Evolutionary conservation across 1,140 invertebrate species (phyloP), one percentile per base, ranked within the genome.

Genomic region (Drosophila orosa): DNA sequence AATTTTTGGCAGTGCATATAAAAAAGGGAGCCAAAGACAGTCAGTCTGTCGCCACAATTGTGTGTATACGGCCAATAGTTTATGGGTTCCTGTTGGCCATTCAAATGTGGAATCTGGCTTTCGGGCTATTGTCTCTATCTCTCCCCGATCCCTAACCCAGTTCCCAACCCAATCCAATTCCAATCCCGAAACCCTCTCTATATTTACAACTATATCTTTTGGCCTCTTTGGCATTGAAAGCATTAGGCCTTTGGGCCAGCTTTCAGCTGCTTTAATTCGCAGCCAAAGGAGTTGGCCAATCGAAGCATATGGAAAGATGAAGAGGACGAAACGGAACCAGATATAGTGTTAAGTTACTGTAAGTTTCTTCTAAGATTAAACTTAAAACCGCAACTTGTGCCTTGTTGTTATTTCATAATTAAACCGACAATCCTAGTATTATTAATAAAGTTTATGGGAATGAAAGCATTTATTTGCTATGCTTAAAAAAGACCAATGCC

Each of bases 61-160:
- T 59, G 73, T 73, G 69, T 74, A 31, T 19, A 29, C 40, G 59
- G 25, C 29, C 67, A 71, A 75, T 75, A 37, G 72, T 75, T 75
- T 75, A 76, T 75, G 73, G 45, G 45, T 35, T 56, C 27, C 45
- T 66, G 27, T 75, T 45, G 73, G 29, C 60, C 47, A 75, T 75
- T 75, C 45, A 45, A 75, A 75, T 75, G 50, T 54, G 72, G 52
- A 57, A 75, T 67, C 72, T 39, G 37, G 72, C 50, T 74, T 48
- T 65, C 13, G 22, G 52, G 60, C 54, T 74, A 74, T 74, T 57
- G 59, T 57, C 71, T 74, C 72, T 65, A 39, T 57, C 31, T 17
- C 8, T 17, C 5, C 3, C 35, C 19, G 48, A 37, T 31, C 33
- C 59, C 44, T n/a, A 27, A 27, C 17, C 29, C 29, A 24, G 12